Evolutionary conservation across 2,113 vertebrate genomes (phyloP), one percentile per base, ranked within the genome.

Genomic region (Solea senegalensis): DNA sequence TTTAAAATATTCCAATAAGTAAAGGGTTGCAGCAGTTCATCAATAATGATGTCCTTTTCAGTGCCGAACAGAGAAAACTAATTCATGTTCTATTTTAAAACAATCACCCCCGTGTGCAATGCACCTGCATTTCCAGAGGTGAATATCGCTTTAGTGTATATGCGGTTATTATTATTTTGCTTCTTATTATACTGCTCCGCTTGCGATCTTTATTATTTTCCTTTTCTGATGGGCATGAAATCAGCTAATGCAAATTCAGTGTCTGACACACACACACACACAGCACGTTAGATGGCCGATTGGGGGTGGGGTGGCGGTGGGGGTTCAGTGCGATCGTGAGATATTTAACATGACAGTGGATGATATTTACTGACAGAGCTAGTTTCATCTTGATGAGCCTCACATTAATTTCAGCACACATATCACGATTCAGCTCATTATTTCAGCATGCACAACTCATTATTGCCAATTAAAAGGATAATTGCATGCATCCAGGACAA

Each of bases 381-480:
- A 69, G 86, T 91, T 91, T 88, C 82, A 91, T 91, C 86, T 89
- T 91, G 89, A 93, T 91, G 84, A 91, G 89, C 87, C 86, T 90
- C 92, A 85, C 89, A 93, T 92, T 91, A 90, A 84, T 65, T 81
- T 84, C 83, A 87, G 81, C 86, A 90, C 82, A 86, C 86, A 87
- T 80, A 91, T 90, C 72, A 76, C 83, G 86, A 85, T 86, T 92
- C 82, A 77, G 80, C 83, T 92, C 88, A 92, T 94, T 94, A 94
- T 85, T 85, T 85, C 89, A 89, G 87, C 85, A 86, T 90, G 90
- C 90, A 88, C 85, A 90, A 90, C 88, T 89, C 89, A 93, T 93
- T 92, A 93, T 85, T 88, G 86, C 86, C 90, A 94, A 94, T 93
- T 94, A 94, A 90, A 91, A 74, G 82, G 85, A 90, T 93, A 94